phyloP scores from a whole-genome alignment of 2,797 vertebrate genomes.

The Pogonophryne albipinna region DNA sequence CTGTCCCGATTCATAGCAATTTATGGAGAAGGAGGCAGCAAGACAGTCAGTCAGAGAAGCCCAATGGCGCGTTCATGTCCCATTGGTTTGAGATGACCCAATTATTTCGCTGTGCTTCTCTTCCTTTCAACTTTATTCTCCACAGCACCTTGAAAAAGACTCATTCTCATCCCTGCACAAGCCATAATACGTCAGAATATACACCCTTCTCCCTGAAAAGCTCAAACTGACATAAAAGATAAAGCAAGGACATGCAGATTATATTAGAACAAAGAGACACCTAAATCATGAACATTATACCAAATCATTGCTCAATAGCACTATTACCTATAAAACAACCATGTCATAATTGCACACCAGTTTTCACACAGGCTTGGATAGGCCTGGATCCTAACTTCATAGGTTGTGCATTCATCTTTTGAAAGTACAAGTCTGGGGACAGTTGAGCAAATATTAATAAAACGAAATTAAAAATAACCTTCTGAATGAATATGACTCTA shows the following conservation, averaged over 20 bases:
- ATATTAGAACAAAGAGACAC: slow-evolving; percentile 46
- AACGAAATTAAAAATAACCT: not conserved
- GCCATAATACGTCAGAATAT: slow-evolving; percentile 58
- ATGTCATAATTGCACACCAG: slow-evolving; percentile 41
- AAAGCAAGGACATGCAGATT: slow-evolving; percentile 55
- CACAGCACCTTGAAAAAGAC: slow-evolving; percentile 68
- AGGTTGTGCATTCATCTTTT: slow-evolving; percentile 16
- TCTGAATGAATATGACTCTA: slow-evolving; percentile 11
- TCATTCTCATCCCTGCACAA: slow-evolving; percentile 65
- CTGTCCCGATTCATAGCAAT: slow-evolving; percentile 77
- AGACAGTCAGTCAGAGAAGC: slow-evolving; percentile 71
- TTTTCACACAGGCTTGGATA: slow-evolving; percentile 25
- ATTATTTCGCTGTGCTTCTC: slow-evolving; percentile 78
- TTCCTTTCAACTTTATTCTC: slow-evolving; percentile 71
- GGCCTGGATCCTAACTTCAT: slow-evolving; percentile 8
- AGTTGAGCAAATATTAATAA: slow-evolving; percentile 12
- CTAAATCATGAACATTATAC: slow-evolving; percentile 36
- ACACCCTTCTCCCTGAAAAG: slow-evolving; percentile 46
- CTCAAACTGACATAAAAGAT: slow-evolving; percentile 47
- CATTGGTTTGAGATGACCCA: slow-evolving; percentile 82
- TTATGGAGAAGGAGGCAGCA: slow-evolving; percentile 65
- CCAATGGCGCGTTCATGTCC: slow-evolving; percentile 81
- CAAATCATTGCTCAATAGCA: slow-evolving; percentile 35
- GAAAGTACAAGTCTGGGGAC: slow-evolving; percentile 4
- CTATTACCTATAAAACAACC: slow-evolving; percentile 52